Conservation (phyloP, 2,113 vertebrate genomes). For the Coregonus clupeaformis region DNA sequence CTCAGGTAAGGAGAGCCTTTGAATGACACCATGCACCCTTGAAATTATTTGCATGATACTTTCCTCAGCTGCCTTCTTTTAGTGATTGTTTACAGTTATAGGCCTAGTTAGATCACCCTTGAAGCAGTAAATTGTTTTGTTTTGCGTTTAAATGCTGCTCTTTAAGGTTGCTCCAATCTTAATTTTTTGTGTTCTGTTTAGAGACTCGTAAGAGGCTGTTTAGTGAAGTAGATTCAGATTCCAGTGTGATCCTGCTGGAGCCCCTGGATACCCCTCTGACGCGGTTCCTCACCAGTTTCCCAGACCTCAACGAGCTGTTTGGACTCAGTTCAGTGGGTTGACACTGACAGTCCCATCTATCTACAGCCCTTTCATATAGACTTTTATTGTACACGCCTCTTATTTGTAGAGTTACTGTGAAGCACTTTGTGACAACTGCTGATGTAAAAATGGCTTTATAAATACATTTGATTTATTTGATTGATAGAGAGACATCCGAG, state of each 20-base stretch:
- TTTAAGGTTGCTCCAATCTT: background rate
- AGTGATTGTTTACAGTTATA: background rate
- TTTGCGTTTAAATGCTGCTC: too few relatives aligned
- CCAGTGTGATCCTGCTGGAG: constrained; percentile 83
- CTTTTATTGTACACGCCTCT: background rate
- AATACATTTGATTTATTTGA: constrained; percentile 1
- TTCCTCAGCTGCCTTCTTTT: background rate
- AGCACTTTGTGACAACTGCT: background rate
- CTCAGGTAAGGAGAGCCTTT: constrained; percentile 63
- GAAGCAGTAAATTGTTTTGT: too few relatives aligned
- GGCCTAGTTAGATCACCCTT: background rate
- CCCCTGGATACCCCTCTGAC: constrained; percentile 80
- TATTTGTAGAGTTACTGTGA: background rate
- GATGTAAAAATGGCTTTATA: background rate
- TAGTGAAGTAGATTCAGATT: constrained; percentile 68
- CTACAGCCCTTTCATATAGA: too few relatives aligned
- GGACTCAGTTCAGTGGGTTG: constrained; percentile 59
- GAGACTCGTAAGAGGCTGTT: constrained; percentile 76
- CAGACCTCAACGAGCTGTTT: constrained; percentile 74
- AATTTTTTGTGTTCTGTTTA: constrained; percentile 49
- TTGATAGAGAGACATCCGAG: constrained; percentile 62
- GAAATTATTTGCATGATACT: background rate
- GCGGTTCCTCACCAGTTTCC: constrained; percentile 79
- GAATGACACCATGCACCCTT: background rate
- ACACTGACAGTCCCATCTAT: background rate